Conservation (phyloP, 2,888 invertebrate species). For the Thalpophila matura region DNA sequence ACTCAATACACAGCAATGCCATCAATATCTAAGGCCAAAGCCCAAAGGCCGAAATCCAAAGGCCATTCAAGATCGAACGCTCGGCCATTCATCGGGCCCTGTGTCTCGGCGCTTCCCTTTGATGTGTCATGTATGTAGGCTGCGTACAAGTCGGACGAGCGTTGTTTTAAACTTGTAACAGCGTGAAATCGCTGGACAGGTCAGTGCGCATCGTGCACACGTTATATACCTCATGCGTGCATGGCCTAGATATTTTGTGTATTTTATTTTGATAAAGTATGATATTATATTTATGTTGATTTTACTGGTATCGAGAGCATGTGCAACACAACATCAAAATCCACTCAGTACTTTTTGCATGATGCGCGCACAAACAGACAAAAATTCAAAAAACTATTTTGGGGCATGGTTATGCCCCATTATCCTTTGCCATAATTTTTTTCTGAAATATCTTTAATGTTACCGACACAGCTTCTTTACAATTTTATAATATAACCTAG, state of each 20-base stretch:
- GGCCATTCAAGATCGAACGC: conserved; percentile 10
- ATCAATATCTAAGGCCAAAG: neutral
- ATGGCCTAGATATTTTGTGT: conserved; percentile 47
- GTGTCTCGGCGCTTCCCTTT: conserved; percentile 64
- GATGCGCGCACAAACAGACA: no score
- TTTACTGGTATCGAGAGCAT: neutral
- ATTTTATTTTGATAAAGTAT: conserved; percentile 41
- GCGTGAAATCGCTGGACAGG: conserved; percentile 86
- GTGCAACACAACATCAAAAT: no score
- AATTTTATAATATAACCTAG: no score
- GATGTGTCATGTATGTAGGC: conserved; percentile 63
- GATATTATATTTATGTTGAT: neutral
- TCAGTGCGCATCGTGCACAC: conserved; percentile 80
- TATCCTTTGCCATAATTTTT: no score
- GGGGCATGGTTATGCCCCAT: no score
- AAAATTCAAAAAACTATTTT: no score
- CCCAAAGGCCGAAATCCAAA: neutral
- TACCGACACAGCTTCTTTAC: no score
- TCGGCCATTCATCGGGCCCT: conserved; percentile 33
- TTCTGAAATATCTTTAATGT: no score
- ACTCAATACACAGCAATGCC: no score
- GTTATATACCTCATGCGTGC: conserved; percentile 60
- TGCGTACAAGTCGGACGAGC: conserved; percentile 58
- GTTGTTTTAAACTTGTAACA: conserved; percentile 79
- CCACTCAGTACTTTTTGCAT: no score